Conservation (phyloP, 1,140 invertebrate species). For the Trypoxylus dichotomus region DNA sequence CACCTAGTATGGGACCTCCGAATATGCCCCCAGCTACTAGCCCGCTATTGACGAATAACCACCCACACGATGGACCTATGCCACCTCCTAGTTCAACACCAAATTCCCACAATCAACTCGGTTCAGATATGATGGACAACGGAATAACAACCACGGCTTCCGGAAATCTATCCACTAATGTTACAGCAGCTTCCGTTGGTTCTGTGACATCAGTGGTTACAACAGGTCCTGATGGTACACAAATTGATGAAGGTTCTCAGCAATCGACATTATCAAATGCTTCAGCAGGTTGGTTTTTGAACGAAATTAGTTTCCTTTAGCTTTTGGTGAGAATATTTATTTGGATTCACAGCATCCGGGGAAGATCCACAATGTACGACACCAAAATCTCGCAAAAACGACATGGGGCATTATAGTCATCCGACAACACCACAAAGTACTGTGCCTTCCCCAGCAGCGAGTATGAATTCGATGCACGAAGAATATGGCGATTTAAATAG, state of each 20-base stretch:
- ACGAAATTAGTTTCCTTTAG: not conserved
- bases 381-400: constrained; percentile 75
- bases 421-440: constrained; percentile 72
- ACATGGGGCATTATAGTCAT: constrained; percentile 65
- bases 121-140: constrained; percentile 60
- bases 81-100: constrained; percentile 63
- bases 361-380: constrained; percentile 78
- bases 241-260: constrained; percentile 86
- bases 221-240: constrained; percentile 83
- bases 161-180: constrained; percentile 51
- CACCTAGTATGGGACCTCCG: constrained; percentile 59
- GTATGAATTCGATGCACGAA: constrained; percentile 83
- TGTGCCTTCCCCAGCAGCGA: constrained; percentile 78
- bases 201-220: constrained; percentile 84
- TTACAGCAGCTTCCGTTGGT: constrained; percentile 52
- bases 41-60: constrained; percentile 52
- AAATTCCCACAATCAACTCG: constrained; percentile 58
- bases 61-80: constrained; percentile 61
- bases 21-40: constrained; percentile 52
- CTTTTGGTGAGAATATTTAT: constrained; percentile 1
- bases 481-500: constrained; percentile 87
- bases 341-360: constrained; percentile 69
- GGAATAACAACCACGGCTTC: constrained; percentile 62
- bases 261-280: constrained; percentile 90
- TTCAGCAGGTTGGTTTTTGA: constrained; percentile 68